Evolutionary conservation across 2,113 vertebrate genomes (phyloP).

Genomic region (Sapayoa aenigma): DNA sequence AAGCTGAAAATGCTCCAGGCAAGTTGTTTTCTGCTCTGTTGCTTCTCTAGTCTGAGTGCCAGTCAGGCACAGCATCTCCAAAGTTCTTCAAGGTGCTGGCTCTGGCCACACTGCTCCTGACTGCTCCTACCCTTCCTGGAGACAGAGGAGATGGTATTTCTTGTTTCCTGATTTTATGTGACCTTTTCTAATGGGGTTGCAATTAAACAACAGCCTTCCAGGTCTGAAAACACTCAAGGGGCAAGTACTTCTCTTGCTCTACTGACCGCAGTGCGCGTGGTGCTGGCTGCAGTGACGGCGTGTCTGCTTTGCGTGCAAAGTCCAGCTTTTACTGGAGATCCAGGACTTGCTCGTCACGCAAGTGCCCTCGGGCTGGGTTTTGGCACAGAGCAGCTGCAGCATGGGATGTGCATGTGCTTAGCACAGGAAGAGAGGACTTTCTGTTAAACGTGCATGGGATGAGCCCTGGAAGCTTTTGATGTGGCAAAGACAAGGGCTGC

Average conservation of each 20-base stretch:
- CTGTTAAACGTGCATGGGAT: not conserved
- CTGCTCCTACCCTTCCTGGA: not conserved
- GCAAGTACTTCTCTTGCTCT: not conserved
- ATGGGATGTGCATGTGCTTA: accelerated
- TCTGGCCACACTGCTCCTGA: not conserved
- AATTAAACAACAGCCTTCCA: not conserved
- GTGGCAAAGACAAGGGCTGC: not conserved
- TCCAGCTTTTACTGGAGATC: not conserved
- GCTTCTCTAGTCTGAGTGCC: not conserved
- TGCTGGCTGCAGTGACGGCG: not conserved
- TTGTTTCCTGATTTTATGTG: not conserved
- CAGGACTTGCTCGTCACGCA: accelerated
- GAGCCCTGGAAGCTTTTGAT: not conserved
- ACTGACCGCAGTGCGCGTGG: accelerated
- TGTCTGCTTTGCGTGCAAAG: accelerated
- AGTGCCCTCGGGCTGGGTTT: not conserved
- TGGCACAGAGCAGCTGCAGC: not conserved
- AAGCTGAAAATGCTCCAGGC: not conserved
- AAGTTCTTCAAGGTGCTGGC: not conserved
- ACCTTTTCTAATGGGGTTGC: not conserved
- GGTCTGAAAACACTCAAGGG: not conserved
- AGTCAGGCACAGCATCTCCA: not conserved
- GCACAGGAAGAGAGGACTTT: not conserved
- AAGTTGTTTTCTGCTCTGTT: not conserved
- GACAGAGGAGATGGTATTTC: not conserved